Evolutionary conservation across 2,888 invertebrate species (phyloP), one percentile per base, ranked within the genome.

Genomic region (Pyrgus malvae): DNA sequence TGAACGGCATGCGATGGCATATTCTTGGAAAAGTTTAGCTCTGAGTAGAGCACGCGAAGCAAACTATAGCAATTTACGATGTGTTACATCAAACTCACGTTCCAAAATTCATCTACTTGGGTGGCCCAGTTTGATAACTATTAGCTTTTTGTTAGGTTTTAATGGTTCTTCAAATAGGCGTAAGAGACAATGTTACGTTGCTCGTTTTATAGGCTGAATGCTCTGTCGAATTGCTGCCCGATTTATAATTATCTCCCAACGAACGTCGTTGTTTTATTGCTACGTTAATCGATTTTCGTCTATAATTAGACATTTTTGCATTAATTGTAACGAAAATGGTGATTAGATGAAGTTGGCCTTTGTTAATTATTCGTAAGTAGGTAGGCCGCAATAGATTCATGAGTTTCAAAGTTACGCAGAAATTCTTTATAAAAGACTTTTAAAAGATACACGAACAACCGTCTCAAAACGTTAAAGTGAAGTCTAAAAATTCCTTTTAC

Each of bases 111-210:
- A 68, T 72, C 88, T 70, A 70, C 89, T 79, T 88, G 89, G 89
- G 89, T 88, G 89, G 88, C 70, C 87, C 68, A 61, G 68, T 73
- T 77, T 74, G 83, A 76, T 79, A 78, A 77, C 74, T 76, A 83
- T 85, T 86, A 80, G 75, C 68, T 86, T 88, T 87, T 85, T 83
- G 70, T 78, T 69, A 72, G 69, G 64, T 69, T 80, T 84, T 84
- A 83, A 86, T 81, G 84, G 75, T 76, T 75, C 70, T 70, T 71
- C 66, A 74, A 80, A 72, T 57, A 69, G 66, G 63, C 60, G 77
- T 76, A 78, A 78, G 76, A 69, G 66, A 66, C 67, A 63, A 63
- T 63, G 71, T 70, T 70, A 65, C 74, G 77, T 78, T 49, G 49
- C 75, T 79, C 78, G 76, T 78, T 78, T 78, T 46, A 9, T 19